Evolutionary conservation across 1,140 invertebrate species (phyloP), one percentile per base, ranked within the genome.

Genomic region (Drosophila sechellia): DNA sequence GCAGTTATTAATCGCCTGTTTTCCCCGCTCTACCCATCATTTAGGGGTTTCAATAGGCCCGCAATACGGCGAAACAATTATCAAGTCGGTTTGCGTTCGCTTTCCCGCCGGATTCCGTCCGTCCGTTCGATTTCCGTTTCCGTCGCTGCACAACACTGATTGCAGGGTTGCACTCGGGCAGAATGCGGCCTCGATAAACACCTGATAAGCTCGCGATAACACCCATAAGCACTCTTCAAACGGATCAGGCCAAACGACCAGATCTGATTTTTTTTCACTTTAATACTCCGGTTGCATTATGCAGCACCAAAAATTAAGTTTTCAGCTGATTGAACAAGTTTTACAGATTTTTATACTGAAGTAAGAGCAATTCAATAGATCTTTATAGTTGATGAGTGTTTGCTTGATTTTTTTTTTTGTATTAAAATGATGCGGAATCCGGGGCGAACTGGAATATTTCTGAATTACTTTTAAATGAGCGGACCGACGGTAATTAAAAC

Each of bases 51-150:
- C 49, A 76, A 76, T 75, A 57, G 53, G 43, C 71, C 46, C 60
- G 42, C 71, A 54, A 66, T 75, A 43, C 73, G 60, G 60, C 61
- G 61, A 43, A 75, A 75, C 61, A 76, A 76, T 76, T 76, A 75
- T 75, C 61, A 75, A 76, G 59, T 66, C 53, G 72, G 72, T 66
- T 58, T 50, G 54, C 73, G 48, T 75, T 53, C 54, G 75, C 75
- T 76, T 76, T 71, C 49, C 73, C 42, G 72, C 73, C 59, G 69
- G 64, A 52, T 65, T 53, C 20, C 15, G 37, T 43, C 45, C 31
- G 10, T 25, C 27, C 48, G 45, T 64, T 27, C 37, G 49, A 25
- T 34, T 10, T 54, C 59, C 60, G 25, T 50, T 34, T n/a, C 31
- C 20, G 20, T 12, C 27, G 35, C 50, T 71, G 65, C 52, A 57